Conservation (phyloP, 2,888 invertebrate species). For the Archaeoteleia sp. region DNA sequence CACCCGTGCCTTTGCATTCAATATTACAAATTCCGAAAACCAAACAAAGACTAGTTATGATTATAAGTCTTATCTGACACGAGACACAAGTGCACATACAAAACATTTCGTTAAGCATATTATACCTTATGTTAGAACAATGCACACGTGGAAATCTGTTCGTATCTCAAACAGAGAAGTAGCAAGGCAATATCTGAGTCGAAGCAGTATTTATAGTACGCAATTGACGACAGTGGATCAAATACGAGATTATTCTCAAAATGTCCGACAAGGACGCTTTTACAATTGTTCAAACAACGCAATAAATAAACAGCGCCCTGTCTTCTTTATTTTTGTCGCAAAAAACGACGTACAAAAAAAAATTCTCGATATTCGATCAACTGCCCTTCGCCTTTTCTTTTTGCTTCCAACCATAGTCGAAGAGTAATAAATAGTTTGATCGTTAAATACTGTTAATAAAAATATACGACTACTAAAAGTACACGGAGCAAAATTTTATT, state of each 20-base stretch:
- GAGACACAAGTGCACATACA: constrained; percentile 28
- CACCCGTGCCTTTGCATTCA: constrained; percentile 56
- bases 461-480: too few species aligned
- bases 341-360: constrained; percentile 27
- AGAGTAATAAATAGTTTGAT: constrained; percentile 49
- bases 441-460: constrained; percentile 47
- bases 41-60: constrained; percentile 5
- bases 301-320: not conserved
- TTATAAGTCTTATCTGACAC: too few species aligned
- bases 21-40: constrained; percentile 21
- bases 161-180: constrained; percentile 12
- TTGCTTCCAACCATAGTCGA: constrained; percentile 12
- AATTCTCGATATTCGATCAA: not conserved
- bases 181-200: constrained; percentile 34
- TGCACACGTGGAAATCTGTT: constrained; percentile 44
- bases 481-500: too few species aligned
- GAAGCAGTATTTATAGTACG: constrained; percentile 41
- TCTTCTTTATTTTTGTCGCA: constrained; percentile 2
- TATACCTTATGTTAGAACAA: constrained; percentile 34
- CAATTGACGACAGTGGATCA: constrained; percentile 46
- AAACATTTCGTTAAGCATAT: constrained; percentile 37
- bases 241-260: constrained; percentile 29
- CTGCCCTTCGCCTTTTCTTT: constrained; percentile 5
- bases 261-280: too few species aligned
- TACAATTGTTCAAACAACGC: too few species aligned